Base-by-base conservation (phyloP, 2,888 invertebrate species). In the Molorchus minor region DNA sequence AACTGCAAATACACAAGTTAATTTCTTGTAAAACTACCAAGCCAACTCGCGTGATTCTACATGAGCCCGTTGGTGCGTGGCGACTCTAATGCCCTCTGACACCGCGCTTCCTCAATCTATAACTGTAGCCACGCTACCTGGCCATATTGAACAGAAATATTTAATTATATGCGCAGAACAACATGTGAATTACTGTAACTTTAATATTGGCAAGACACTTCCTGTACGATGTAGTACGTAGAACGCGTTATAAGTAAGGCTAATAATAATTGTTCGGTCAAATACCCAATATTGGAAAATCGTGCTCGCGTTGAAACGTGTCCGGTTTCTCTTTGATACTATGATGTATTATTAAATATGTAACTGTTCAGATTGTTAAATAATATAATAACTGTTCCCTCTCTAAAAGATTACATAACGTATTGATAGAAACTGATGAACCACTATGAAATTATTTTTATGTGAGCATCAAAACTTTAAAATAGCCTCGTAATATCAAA, bases 31-130 rank as follows among this genome's bases (percentile, higher is more conserved):
- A 55, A 30, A 30, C 52, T 16, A 19, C 52, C 36, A 29, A 38
- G 36, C 38, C 41, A 52, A 52, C 62, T 69, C 63, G 67, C 65
- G 67, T 67, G 67, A 66, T 64, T 61, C 58, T 53, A 58, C 38
- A 52, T 51, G 52, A 19, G 41, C 16, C 60, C 70, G 69, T 70
- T 75, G 77, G 76, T 77, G 77, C 77, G 77, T 77, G 77, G 76
- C 71, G 75, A 73, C 76, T 77, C 68, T 68, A 68, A 65, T 77
- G 77, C 76, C 78, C 79, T 77, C 69, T 78, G 77, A 78, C 79
- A 77, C 70, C 51, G 56, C 67, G 69, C 73, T 74, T 73, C 72
- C 70, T 73, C 69, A 68, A 75, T 74, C 74, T 72, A 73, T 76
- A 77, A 77, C 77, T 73, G 75, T 74, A 73, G 72, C 76, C 70